Percentiles rank a stretch among this genome's conserved stretches.
Conservation (phyloP, 2,113 vertebrate genomes). For the Aldabrachelys gigantea region DNA sequence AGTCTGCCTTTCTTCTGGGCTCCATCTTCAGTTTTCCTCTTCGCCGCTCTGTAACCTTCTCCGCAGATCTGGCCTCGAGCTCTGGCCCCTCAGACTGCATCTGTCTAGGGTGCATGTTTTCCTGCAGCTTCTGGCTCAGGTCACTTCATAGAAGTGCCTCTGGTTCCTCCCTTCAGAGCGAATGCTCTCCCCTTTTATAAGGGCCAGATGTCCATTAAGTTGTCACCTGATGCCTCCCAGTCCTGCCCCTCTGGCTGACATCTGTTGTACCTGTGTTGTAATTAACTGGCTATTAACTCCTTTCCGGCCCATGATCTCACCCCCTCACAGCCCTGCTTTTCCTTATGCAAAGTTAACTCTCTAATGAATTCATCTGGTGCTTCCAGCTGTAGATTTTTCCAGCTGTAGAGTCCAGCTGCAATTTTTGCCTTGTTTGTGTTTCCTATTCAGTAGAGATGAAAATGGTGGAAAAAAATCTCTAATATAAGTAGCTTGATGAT, state of each 20-base stretch:
- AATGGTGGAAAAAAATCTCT: not conserved
- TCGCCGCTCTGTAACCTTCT: not conserved
- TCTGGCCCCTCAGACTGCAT: not conserved
- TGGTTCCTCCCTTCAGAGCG: not conserved
- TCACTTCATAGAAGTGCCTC: not conserved
- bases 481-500: not conserved
- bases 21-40: not conserved
- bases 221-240: not conserved
- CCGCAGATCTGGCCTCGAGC: not conserved
- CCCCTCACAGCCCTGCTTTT: not conserved
- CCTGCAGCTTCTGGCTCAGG: no score
- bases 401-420: not conserved
- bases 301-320: not conserved
- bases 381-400: not conserved
- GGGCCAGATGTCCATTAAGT: not conserved
- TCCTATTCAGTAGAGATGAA: not conserved
- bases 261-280: not conserved
- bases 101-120: not conserved
- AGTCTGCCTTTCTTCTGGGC: not conserved
- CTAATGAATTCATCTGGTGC: not conserved
- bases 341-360: not conserved
- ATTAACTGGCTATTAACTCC: not conserved
- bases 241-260: not conserved
- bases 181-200: not conserved
- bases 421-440: not conserved